Conservation (phyloP, 2,888 invertebrate genomes). For the Byasa hedistus region DNA sequence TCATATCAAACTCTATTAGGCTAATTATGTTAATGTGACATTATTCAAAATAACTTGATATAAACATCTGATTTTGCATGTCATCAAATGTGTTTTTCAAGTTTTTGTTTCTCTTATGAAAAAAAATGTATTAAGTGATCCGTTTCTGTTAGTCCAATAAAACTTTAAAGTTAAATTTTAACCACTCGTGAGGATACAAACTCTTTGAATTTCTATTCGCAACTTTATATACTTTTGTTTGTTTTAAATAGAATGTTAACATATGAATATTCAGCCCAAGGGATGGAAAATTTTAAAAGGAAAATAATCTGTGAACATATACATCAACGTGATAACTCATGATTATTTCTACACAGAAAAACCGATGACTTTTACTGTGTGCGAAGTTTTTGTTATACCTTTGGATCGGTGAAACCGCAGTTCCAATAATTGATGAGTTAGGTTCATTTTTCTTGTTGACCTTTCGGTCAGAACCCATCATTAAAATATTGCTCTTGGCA, state of each 20-base stretch:
- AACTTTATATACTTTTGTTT: too few relatives aligned
- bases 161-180: too few relatives aligned
- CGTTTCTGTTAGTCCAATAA: too few relatives aligned
- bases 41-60: not conserved
- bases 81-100: not conserved
- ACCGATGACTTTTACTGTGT: conserved; percentile 14
- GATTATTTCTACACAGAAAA: conserved; percentile 7
- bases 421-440: conserved; percentile 28
- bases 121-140: too few relatives aligned
- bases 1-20: not conserved
- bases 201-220: too few relatives aligned
- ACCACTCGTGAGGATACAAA: too few relatives aligned
- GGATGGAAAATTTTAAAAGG: too few relatives aligned
- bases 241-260: too few relatives aligned
- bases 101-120: not conserved
- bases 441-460: conserved; percentile 29
- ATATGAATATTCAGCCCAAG: too few relatives aligned
- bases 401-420: conserved; percentile 15
- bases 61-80: not conserved
- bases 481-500: conserved; percentile 25
- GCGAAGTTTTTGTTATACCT: conserved; percentile 14
- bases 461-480: conserved; percentile 11
- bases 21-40: conserved; percentile 18
- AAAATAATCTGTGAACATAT: not conserved
- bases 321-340: conserved; percentile 1